Evolutionary conservation across 2,888 invertebrate genomes (phyloP).

Genomic region (Meghimatium bilineatum): DNA sequence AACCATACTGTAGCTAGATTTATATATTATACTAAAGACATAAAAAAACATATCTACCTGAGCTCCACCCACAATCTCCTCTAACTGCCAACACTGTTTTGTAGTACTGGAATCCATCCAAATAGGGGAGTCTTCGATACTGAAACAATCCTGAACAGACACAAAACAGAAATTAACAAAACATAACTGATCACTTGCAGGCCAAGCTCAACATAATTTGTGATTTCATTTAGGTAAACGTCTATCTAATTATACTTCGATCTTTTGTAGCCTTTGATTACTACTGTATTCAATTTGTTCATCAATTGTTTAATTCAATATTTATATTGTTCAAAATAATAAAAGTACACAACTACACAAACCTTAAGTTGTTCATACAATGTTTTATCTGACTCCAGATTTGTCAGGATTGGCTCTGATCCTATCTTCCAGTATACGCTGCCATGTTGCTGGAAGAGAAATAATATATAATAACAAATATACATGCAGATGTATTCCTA

Average conservation of each 20-base stretch:
- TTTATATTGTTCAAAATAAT: no score
- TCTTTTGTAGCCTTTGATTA: no score
- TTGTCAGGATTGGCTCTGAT: constrained; percentile 82
- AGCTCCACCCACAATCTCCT: constrained; percentile 88
- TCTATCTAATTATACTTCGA: no score
- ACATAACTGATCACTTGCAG: background rate
- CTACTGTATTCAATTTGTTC: no score
- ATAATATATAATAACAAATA: background rate
- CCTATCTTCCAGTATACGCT: constrained; percentile 95
- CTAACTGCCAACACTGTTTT: constrained; percentile 86
- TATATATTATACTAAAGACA: no score
- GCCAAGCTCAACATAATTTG: no score
- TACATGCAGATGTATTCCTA: no score
- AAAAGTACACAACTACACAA: constrained; percentile 14
- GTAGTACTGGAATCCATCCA: constrained; percentile 97
- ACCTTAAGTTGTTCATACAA: constrained; percentile 89
- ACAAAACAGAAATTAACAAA: background rate
- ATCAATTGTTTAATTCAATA: no score
- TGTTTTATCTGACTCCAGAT: constrained; percentile 85
- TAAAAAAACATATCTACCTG: constrained; percentile 79
- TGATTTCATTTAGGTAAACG: no score
- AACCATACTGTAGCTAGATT: no score
- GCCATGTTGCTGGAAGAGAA: constrained; percentile 90
- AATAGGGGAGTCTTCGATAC: constrained; percentile 88
- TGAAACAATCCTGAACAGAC: constrained; percentile 82